These are phyloP conservation scores for Criorhina ranunculi DNA, from an alignment of 2,888 invertebrate species.

Conservation along the genomic window DNA sequence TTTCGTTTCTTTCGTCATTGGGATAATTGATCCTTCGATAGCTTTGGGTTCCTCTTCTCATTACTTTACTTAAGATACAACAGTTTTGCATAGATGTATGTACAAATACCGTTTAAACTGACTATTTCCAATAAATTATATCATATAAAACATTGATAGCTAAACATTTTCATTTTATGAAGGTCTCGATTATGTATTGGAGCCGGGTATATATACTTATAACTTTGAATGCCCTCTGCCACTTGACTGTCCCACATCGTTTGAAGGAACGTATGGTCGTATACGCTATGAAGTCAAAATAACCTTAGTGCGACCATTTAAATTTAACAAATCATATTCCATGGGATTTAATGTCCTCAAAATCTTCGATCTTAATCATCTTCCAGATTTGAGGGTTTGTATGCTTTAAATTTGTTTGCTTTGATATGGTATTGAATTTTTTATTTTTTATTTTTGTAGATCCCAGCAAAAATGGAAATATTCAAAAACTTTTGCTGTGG, in stretches of 20 bases:
- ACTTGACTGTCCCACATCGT: conserved; percentile 85
- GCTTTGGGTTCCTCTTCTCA: too few species aligned
- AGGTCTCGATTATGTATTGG: conserved; percentile 51
- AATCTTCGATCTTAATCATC: conserved; percentile 90
- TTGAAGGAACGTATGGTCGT: conserved; percentile 85
- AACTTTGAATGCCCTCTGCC: conserved; percentile 85
- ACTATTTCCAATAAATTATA: too few species aligned
- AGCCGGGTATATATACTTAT: conserved; percentile 85
- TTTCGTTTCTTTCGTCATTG: too few species aligned
- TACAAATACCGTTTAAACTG: too few species aligned
- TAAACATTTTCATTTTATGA: neutral
- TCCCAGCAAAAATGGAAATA: conserved; percentile 80
- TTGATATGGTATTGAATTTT: neutral
- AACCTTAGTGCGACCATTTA: conserved; percentile 92
- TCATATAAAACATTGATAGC: too few species aligned
- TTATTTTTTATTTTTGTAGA: conserved; percentile 71
- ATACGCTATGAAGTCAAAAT: conserved; percentile 87
- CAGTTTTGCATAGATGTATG: too few species aligned
- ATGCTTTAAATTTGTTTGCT: too few species aligned
- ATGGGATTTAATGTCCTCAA: conserved; percentile 91
- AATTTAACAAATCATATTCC: conserved; percentile 88
- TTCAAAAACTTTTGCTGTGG: conserved; percentile 82
- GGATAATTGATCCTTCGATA: too few species aligned
- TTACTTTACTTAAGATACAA: too few species aligned
- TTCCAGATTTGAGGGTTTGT: conserved; percentile 44